phyloP scores from a whole-genome alignment of 2,797 vertebrate species.

The Labroides dimidiatus region DNA sequence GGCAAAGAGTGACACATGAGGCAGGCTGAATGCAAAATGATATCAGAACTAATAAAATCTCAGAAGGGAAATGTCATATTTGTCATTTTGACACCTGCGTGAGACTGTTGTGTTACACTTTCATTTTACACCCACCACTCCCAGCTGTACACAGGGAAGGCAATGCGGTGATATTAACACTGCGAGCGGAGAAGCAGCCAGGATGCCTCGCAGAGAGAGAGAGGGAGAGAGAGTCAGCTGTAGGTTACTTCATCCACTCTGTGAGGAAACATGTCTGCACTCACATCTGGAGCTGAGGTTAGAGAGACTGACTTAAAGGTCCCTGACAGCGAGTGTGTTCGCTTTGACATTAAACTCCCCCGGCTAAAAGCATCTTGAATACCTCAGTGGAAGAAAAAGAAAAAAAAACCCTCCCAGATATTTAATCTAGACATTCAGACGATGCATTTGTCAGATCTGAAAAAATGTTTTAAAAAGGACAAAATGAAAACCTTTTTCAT shows the following conservation, averaged over 20 bases:
- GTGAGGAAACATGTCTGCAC: constrained; percentile 42
- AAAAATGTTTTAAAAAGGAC: constrained; percentile 24
- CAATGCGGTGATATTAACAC: constrained; percentile 57
- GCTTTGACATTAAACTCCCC: constrained; percentile 49
- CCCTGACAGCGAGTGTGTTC: constrained; percentile 38
- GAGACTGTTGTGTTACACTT: constrained; percentile 73
- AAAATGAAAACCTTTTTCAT: constrained; percentile 31
- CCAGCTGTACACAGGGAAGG: constrained; percentile 68
- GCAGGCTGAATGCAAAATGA: constrained; percentile 66
- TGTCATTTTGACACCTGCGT: constrained; percentile 78
- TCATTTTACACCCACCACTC: constrained; percentile 77
- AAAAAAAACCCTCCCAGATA: constrained; percentile 27
- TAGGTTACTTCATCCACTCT: constrained; percentile 57
- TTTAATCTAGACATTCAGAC: constrained; percentile 35
- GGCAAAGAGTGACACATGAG: constrained; percentile 53
- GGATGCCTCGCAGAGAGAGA: constrained; percentile 41
- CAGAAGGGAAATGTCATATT: constrained; percentile 78
- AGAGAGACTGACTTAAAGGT: constrained; percentile 62
- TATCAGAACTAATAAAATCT: constrained; percentile 76
- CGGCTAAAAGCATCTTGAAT: constrained; percentile 52
- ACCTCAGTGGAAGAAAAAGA: neutral
- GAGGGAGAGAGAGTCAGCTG: constrained; percentile 28
- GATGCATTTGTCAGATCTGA: constrained; percentile 35
- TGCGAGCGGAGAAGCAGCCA: constrained; percentile 55
- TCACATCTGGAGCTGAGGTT: constrained; percentile 53